Conservation (phyloP, 2,113 vertebrate genomes). For the Eudorcas thomsonii region DNA sequence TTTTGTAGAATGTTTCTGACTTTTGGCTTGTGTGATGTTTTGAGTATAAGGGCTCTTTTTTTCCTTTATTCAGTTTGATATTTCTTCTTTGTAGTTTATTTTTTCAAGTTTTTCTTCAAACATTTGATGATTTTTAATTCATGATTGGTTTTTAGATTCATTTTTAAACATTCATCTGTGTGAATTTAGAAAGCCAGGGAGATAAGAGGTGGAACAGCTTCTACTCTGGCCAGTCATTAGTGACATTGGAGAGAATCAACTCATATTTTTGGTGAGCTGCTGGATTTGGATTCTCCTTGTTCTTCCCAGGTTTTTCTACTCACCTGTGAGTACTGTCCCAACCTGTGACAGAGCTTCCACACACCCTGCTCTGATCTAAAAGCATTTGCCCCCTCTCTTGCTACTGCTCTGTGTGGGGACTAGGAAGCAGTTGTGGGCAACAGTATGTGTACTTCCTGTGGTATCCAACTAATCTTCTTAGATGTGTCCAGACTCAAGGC, state of each 20-base stretch:
- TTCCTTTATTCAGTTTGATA: background rate
- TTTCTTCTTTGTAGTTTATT: background rate
- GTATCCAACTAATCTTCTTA: background rate
- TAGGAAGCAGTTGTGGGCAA: background rate
- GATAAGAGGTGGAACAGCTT: background rate
- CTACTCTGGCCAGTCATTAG: background rate
- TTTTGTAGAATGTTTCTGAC: background rate
- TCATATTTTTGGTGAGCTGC: background rate
- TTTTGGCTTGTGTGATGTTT: background rate
- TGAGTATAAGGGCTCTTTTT: background rate
- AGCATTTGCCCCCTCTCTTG: background rate
- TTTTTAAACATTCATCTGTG: background rate
- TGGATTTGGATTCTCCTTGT: background rate
- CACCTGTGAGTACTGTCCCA: background rate
- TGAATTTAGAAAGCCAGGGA: background rate
- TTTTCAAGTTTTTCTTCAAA: background rate
- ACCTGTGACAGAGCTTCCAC: background rate
- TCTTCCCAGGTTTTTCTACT: background rate
- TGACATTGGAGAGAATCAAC: background rate
- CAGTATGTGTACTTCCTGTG: background rate
- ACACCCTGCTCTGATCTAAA: background rate
- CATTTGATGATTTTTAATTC: background rate
- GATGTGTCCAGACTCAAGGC: background rate
- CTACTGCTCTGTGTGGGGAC: background rate
- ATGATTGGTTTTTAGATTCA: background rate